Base-by-base conservation (phyloP, 2,113 vertebrate genomes). In the Pionites leucogaster region DNA sequence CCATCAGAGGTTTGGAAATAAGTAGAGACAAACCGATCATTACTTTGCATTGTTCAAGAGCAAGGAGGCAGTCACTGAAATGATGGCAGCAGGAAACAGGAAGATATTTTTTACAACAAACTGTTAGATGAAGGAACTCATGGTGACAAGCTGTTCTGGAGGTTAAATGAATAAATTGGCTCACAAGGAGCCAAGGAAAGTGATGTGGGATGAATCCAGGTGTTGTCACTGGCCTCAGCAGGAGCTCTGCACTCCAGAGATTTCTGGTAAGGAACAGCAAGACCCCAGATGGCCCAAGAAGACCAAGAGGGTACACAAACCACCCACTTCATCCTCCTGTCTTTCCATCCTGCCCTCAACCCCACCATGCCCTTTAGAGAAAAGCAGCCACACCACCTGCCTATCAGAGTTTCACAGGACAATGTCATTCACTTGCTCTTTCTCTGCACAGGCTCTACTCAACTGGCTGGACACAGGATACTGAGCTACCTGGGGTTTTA, bases 371-470 rank as follows among this genome's bases (percentile, higher is more conserved):
- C 72, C 71, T 52, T 35, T 33, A n/a, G 33, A 68, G 64, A 55
- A 72, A 78, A 65, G 42, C 24, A 44, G 19, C 27, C 44, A n/a
- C 14, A 60, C 13, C 9, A 18, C 31, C 17, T 78, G 13, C 23
- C 35, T 55, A 7, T 27, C 33, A 65, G 44, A 27, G 28, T 82
- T 55, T 55, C 65, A 42, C 37, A 42, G 22, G 57, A 44, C 10
- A 44, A 5, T 25, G 12, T 57, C 17, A 8, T 50, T 44, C 41
- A 14, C 1, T 2, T 1, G 0, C 18, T 49, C 4, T 35, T 70
- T 37, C 25, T 14, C 59, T 44, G 11, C 17, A 17, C n/a, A 65
- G 50, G 17, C 29, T 46, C 69, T 65, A 67, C 19, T 77, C 18
- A 81, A 12, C 25, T 0, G 0, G 17, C 35, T 57, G 35, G 28